Conservation (phyloP, 2,888 invertebrate genomes). For the Phyto melanocephala region DNA sequence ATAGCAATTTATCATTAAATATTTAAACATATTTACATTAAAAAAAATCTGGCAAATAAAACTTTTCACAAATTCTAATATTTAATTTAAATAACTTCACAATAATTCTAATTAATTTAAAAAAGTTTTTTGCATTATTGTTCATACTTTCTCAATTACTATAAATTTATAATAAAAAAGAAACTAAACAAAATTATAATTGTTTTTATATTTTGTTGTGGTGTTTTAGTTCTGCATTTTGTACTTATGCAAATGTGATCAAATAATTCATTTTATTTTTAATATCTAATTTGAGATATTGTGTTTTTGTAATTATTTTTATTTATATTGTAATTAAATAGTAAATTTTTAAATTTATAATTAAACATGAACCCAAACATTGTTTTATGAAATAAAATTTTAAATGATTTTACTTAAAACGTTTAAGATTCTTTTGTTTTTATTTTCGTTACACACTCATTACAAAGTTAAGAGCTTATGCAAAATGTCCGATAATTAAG, state of each 20-base stretch:
- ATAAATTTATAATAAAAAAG: conserved; percentile 4
- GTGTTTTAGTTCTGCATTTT: background rate
- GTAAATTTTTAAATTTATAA: background rate
- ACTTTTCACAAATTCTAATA: background rate
- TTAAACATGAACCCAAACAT: no score
- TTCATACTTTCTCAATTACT: background rate
- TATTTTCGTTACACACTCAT: no score
- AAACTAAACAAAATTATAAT: conserved; percentile 6
- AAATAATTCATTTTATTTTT: conserved; percentile 25
- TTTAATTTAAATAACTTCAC: background rate
- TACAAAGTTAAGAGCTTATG: no score
- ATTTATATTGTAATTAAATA: background rate
- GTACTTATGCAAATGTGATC: background rate
- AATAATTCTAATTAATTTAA: background rate
- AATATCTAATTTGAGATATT: background rate
- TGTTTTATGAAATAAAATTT: no score
- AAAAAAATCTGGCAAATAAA: background rate
- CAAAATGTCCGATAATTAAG: no score
- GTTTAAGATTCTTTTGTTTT: no score
- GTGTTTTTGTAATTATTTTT: no score
- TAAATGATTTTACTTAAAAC: no score
- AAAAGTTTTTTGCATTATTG: background rate
- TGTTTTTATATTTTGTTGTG: background rate
- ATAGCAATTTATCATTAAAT: conserved; percentile 14
- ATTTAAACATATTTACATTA: background rate